These are phyloP conservation scores for Tholera decimalis DNA, from an alignment of 2,888 invertebrate genomes.

Conservation along the genomic window DNA sequence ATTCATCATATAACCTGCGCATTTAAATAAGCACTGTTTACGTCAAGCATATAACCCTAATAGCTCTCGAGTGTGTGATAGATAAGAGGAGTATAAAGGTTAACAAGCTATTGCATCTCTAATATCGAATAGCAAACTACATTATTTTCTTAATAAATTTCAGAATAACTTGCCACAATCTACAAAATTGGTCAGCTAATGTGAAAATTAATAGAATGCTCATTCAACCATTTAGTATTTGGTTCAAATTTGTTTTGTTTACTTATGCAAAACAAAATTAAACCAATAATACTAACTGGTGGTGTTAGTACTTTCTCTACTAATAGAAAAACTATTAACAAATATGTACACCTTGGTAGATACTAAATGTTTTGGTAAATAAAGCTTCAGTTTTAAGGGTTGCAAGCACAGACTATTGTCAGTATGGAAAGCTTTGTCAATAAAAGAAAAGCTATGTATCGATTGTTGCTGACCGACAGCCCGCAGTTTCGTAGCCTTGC, in stretches of 20 bases:
- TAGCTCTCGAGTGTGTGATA: not conserved
- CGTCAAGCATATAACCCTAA: not conserved
- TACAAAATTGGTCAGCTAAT: slow-evolving; percentile 5
- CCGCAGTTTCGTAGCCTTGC: no score
- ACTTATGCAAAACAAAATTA: no score
- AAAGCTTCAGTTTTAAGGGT: slow-evolving; percentile 8
- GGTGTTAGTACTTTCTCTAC: no score
- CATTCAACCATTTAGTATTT: not conserved
- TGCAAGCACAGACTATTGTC: slow-evolving; percentile 5
- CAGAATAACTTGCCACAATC: not conserved
- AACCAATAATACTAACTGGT: no score
- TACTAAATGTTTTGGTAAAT: slow-evolving; percentile 4
- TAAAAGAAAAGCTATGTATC: slow-evolving; percentile 10
- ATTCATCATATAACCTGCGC: not conserved
- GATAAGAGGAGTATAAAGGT: not conserved
- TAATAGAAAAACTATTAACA: no score
- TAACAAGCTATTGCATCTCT: not conserved
- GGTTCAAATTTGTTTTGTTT: not conserved
- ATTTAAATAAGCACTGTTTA: not conserved
- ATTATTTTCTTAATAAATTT: slow-evolving; percentile 21
- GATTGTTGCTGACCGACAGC: no score
- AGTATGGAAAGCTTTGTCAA: slow-evolving; percentile 5
- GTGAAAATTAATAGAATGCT: slow-evolving; percentile 7
- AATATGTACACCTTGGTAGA: no score
- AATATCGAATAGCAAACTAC: not conserved